Percentiles rank a stretch among this genome's conserved stretches.
Evolutionary conservation across 2,888 invertebrate genomes (phyloP).

Genomic region (Lasioglossum lativentre): DNA sequence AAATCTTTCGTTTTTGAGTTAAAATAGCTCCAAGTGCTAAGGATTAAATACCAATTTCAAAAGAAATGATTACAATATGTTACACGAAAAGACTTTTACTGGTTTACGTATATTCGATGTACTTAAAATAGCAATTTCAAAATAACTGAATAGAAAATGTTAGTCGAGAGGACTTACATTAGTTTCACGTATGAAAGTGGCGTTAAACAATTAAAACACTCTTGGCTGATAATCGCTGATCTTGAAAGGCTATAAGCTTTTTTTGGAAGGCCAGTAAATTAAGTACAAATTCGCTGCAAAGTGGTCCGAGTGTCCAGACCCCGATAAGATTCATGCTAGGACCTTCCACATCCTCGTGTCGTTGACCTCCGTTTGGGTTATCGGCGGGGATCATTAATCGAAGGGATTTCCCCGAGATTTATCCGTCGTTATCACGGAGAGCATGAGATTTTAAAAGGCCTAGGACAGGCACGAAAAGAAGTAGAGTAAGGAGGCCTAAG

Average conservation of each 20-base stretch:
- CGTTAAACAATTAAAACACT: background rate
- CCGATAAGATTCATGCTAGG: constrained; percentile 34
- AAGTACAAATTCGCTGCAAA: constrained; percentile 24
- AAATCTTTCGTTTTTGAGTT: too few relatives aligned
- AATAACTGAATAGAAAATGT: too few relatives aligned
- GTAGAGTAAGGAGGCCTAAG: constrained; percentile 37
- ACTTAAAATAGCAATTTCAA: background rate
- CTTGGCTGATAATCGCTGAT: background rate
- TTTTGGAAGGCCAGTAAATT: background rate
- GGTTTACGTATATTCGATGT: too few relatives aligned
- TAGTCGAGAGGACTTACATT: too few relatives aligned
- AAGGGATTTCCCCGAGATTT: constrained; percentile 59
- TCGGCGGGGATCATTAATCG: constrained; percentile 69
- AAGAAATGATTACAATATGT: too few relatives aligned
- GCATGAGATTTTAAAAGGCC: constrained; percentile 54
- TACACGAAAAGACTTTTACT: too few relatives aligned
- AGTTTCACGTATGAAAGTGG: too few relatives aligned
- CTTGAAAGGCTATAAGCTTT: background rate
- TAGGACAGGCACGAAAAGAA: constrained; percentile 17
- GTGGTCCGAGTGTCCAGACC: constrained; percentile 7
- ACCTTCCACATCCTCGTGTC: constrained; percentile 41
- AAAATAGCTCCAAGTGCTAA: too few relatives aligned
- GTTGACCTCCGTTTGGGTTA: constrained; percentile 63
- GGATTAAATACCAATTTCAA: too few relatives aligned
- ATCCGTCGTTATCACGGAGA: constrained; percentile 54